phyloP scores from a whole-genome alignment of 2,797 vertebrate species.

The Sebastes taczanowskii region DNA sequence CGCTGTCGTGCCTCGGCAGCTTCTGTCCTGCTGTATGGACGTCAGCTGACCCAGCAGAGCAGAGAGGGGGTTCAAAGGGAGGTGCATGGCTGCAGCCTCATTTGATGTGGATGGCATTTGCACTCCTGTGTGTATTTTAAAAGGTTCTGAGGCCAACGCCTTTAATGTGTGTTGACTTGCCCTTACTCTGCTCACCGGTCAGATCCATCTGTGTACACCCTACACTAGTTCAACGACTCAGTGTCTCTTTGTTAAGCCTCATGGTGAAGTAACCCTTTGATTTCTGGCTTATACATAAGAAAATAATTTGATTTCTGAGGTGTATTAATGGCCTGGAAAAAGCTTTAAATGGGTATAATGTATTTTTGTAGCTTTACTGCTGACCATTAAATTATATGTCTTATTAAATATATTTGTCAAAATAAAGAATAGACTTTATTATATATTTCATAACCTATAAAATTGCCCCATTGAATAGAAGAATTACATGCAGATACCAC shows the following conservation, averaged over 20 bases:
- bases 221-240: slow-evolving; percentile 17
- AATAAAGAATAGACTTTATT: neutral
- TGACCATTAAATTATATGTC: neutral
- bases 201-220: slow-evolving; percentile 28
- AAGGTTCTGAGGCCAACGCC: slow-evolving; percentile 70
- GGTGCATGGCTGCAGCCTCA: slow-evolving; percentile 46
- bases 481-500: slow-evolving; percentile 12
- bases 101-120: slow-evolving; percentile 84
- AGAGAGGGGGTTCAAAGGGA: slow-evolving; percentile 66
- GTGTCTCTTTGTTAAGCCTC: neutral
- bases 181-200: slow-evolving; percentile 38
- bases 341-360: neutral
- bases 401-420: neutral
- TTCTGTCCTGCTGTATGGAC: slow-evolving; percentile 29
- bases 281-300: neutral
- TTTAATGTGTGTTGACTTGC: slow-evolving; percentile 73
- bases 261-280: neutral
- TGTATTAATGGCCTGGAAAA: neutral
- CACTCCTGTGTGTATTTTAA: slow-evolving; percentile 85
- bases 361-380: neutral
- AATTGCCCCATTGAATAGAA: slow-evolving; percentile 43
- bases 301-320: neutral
- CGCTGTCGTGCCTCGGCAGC: slow-evolving; percentile 17
- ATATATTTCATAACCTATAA: neutral
- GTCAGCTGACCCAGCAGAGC: slow-evolving; percentile 37